phyloP scores from a whole-genome alignment of 2,797 vertebrate species.

The Rhabdomys pumilio region DNA sequence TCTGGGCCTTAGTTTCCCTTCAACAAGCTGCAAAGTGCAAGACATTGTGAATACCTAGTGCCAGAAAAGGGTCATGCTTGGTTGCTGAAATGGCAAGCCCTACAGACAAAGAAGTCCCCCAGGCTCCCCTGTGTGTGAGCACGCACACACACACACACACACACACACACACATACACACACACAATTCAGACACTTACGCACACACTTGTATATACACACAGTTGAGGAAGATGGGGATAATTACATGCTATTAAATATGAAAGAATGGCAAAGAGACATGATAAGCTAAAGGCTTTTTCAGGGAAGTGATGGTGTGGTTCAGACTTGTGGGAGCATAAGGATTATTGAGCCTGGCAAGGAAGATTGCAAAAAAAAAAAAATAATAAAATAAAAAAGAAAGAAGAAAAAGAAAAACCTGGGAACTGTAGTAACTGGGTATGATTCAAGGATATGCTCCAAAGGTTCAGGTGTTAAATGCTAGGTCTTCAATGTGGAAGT shows the following conservation, averaged over 20 bases:
- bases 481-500: background rate
- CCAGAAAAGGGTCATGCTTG: background rate
- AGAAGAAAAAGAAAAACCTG: background rate
- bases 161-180: background rate
- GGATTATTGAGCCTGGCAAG: background rate
- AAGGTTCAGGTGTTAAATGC: too few species aligned
- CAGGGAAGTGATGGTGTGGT: background rate
- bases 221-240: background rate
- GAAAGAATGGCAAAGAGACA: background rate
- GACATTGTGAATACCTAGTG: background rate
- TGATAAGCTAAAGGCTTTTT: background rate
- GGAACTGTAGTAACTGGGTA: background rate
- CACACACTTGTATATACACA: background rate
- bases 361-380: background rate
- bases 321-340: background rate
- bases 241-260: conserved; percentile 15
- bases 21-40: background rate
- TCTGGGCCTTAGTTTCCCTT: background rate
- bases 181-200: background rate
- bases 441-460: background rate
- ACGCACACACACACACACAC: background rate
- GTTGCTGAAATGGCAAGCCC: background rate
- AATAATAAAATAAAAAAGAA: too few species aligned
- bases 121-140: too few species aligned
- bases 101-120: too few species aligned